These are phyloP conservation scores for Petrocephalus schoutedeni DNA, from an alignment of 2,797 vertebrate species.

Conservation along the genomic window DNA sequence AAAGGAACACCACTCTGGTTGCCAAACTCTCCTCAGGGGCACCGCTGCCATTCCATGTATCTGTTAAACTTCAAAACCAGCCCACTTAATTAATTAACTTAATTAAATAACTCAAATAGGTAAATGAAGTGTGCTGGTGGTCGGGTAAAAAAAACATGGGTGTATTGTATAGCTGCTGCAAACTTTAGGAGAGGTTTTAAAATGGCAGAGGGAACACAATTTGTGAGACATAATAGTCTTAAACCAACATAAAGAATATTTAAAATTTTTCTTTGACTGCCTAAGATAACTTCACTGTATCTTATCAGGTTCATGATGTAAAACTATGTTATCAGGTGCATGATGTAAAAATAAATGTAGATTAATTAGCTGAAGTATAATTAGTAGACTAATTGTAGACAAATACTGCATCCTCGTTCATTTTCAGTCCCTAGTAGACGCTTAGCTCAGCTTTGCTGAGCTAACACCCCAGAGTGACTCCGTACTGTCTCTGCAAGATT, in stretches of 20 bases:
- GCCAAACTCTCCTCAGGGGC: background rate
- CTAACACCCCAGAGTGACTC: background rate
- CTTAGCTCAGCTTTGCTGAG: background rate
- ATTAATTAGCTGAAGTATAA: too few species aligned
- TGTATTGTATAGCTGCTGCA: background rate
- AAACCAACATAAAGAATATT: too few species aligned
- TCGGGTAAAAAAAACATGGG: background rate
- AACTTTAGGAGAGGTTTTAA: background rate
- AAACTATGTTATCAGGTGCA: too few species aligned
- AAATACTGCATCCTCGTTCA: background rate
- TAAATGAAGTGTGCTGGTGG: background rate
- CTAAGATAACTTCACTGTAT: too few species aligned
- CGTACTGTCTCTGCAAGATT: background rate
- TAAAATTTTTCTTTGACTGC: too few species aligned
- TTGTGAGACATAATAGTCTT: background rate
- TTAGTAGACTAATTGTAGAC: too few species aligned
- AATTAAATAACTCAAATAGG: background rate
- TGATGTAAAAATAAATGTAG: too few species aligned
- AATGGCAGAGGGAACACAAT: background rate
- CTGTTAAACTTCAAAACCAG: background rate
- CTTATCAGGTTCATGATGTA: too few species aligned
- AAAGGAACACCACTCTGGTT: background rate
- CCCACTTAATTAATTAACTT: background rate
- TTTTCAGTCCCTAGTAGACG: background rate
- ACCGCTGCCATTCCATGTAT: background rate